These are phyloP conservation scores for Rhagoletis pomonella DNA, from an alignment of 1,140 invertebrate genomes.

Conservation along the genomic window DNA sequence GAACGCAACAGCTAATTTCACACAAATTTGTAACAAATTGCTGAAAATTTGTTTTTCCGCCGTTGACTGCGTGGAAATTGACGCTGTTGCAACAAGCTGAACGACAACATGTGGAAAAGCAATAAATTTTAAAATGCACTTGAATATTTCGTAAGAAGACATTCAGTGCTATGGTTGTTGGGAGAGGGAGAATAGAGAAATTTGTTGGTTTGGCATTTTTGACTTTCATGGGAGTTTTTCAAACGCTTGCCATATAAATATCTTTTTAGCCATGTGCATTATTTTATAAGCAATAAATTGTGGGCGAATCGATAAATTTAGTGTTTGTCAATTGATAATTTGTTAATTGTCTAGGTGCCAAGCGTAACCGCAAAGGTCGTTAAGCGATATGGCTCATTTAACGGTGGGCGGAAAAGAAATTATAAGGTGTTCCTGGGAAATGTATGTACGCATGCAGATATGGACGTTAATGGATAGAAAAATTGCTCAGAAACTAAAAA, in stretches of 20 bases:
- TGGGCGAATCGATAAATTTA: slow-evolving; percentile 1
- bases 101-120: slow-evolving; percentile 71
- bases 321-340: slow-evolving; percentile 50
- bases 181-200: neutral
- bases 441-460: neutral
- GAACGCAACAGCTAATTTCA: slow-evolving; percentile 36
- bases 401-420: neutral
- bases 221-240: slow-evolving; percentile 24
- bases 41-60: slow-evolving; percentile 16
- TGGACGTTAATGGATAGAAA: neutral
- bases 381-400: slow-evolving; percentile 46
- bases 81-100: slow-evolving; percentile 58
- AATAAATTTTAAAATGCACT: slow-evolving; percentile 66
- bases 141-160: neutral
- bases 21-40: slow-evolving; percentile 48
- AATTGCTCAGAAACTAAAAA: neutral
- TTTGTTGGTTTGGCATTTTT: slow-evolving; percentile 15
- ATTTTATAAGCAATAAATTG: slow-evolving; percentile 40
- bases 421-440: neutral
- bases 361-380: slow-evolving; percentile 29
- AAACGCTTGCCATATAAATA: slow-evolving; percentile 4
- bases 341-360: slow-evolving; percentile 5
- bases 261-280: neutral
- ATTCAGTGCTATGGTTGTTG: neutral
- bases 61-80: neutral